Percentiles rank a stretch among this genome's conserved stretches.
Evolutionary conservation across 1,140 invertebrate genomes (phyloP).

Genomic region (Drosophila biarmipes): DNA sequence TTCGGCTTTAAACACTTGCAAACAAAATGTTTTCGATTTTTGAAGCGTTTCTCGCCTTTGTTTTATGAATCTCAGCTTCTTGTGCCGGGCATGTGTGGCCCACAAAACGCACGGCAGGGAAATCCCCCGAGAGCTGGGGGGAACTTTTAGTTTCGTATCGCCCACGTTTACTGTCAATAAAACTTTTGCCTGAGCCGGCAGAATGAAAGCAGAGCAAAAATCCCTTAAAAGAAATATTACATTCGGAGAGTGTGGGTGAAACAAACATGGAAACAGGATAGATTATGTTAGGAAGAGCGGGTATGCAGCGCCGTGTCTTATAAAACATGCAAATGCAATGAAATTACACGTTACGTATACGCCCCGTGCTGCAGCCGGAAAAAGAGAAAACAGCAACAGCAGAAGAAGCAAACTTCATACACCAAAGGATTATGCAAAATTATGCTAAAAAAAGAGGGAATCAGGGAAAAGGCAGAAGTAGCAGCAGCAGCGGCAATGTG

Average conservation of each 20-base stretch:
- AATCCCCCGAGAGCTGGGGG: constrained; percentile 67
- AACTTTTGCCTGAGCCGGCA: constrained; percentile 70
- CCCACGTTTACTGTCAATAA: constrained; percentile 82
- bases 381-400: constrained; percentile 10
- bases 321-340: constrained; percentile 81
- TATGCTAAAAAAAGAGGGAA: constrained; percentile 55
- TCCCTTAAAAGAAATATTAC: constrained; percentile 18
- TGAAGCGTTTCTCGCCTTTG: constrained; percentile 56
- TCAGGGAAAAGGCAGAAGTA: background rate
- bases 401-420: constrained; percentile 21
- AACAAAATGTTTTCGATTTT: constrained; percentile 70
- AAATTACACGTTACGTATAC: constrained; percentile 82
- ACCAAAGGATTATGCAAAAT: constrained; percentile 81
- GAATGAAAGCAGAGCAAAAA: constrained; percentile 37
- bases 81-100: constrained; percentile 19
- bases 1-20: constrained; percentile 77
- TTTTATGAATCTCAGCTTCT: constrained; percentile 71
- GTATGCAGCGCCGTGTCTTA: constrained; percentile 29
- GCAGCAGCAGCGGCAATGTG: background rate
- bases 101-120: constrained; percentile 24
- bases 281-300: constrained; percentile 35
- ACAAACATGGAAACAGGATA: constrained; percentile 57
- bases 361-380: constrained; percentile 56
- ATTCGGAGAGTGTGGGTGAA: constrained; percentile 14
- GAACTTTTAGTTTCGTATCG: constrained; percentile 75